These are phyloP conservation scores for Lasioglossum baleicum DNA, from an alignment of 1,140 invertebrate genomes.

Conservation along the genomic window DNA sequence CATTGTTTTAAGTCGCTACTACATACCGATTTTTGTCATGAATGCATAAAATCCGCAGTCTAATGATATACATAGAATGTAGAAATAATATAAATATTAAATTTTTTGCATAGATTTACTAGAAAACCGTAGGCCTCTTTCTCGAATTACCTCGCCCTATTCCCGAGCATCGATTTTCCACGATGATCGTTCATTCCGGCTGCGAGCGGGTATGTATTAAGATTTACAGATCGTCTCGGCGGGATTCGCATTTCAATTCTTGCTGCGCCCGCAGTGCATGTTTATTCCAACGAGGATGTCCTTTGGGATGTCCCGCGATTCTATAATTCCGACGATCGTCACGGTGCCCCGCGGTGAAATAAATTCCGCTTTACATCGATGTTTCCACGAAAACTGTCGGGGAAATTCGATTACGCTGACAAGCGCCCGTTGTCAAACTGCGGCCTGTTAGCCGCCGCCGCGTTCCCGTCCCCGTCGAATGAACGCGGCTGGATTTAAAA, in stretches of 20 bases:
- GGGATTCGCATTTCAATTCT: not conserved
- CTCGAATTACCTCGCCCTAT: not conserved
- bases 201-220: not conserved
- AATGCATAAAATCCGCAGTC: no score
- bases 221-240: conserved; percentile 5
- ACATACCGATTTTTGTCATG: no score
- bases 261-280: not conserved
- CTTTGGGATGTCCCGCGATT: not conserved
- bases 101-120: no score
- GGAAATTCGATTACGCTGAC: conserved; percentile 5
- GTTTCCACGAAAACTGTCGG: not conserved
- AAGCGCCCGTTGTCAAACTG: conserved; percentile 10
- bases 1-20: no score
- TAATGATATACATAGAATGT: no score
- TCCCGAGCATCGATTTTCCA: not conserved
- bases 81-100: no score
- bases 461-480: not conserved
- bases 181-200: not conserved
- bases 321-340: not conserved
- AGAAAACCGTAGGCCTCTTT: no score
- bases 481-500: conserved; percentile 1
- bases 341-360: not conserved
- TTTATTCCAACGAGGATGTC: not conserved
- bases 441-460: conserved; percentile 3
- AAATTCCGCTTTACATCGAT: conserved; percentile 12